Evolutionary conservation across 2,888 invertebrate species (phyloP).

Genomic region (Agrochola lota): DNA sequence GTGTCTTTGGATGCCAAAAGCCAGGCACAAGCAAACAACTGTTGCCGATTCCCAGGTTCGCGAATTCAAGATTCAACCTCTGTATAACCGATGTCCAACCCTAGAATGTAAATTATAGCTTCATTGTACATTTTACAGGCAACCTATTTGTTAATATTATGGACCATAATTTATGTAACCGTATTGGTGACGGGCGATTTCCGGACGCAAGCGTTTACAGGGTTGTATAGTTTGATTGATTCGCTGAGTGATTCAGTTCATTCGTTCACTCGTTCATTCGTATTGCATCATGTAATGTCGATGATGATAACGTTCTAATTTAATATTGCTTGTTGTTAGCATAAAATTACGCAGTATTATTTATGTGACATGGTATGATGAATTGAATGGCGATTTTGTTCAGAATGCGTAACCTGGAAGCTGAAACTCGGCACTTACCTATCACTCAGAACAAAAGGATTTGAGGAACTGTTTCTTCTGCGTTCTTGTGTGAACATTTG

Average conservation of each 20-base stretch:
- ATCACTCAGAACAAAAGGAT: neutral
- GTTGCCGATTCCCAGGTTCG: neutral
- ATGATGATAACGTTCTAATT: slow-evolving; percentile 28
- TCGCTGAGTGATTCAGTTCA: slow-evolving; percentile 49
- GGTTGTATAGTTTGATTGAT: slow-evolving; percentile 52
- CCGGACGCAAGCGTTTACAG: slow-evolving; percentile 67
- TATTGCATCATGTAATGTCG: slow-evolving; percentile 42
- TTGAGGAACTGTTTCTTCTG: neutral
- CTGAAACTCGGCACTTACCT: neutral
- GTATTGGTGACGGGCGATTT: slow-evolving; percentile 50
- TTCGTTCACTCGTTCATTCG: slow-evolving; percentile 34
- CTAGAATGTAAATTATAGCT: slow-evolving; percentile 10
- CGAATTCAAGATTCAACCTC: neutral
- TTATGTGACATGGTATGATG: slow-evolving; percentile 24
- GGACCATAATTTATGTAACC: slow-evolving; percentile 52
- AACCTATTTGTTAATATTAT: slow-evolving; percentile 37
- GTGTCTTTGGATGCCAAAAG: neutral
- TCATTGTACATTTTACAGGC: slow-evolving; percentile 14
- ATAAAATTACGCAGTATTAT: slow-evolving; percentile 21
- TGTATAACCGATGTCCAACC: neutral
- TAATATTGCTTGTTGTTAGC: slow-evolving; percentile 43
- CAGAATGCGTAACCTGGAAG: neutral
- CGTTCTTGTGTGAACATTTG: neutral
- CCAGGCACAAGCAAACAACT: neutral
- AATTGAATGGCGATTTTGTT: neutral